A percentile compares a stretch with the other conserved stretches of the same genome.
Evolutionary conservation across 2,888 invertebrate genomes (phyloP).

Genomic region (Melieria omissa): DNA sequence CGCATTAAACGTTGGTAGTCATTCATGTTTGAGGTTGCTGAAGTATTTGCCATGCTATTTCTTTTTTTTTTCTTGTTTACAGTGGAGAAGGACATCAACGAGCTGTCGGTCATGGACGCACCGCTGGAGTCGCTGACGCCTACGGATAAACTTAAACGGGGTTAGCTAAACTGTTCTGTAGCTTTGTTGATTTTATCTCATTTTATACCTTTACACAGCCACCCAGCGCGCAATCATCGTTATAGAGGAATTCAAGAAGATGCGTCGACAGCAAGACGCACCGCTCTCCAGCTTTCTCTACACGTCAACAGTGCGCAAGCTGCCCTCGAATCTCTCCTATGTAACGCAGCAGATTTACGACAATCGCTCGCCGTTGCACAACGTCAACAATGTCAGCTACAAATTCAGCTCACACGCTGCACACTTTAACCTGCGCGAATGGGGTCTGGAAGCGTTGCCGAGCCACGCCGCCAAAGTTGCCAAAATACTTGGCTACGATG

Average conservation of each 20-base stretch:
- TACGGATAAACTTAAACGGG: slow-evolving; percentile 38
- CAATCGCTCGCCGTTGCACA: slow-evolving; percentile 48
- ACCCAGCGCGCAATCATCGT: slow-evolving; percentile 32
- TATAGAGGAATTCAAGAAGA: slow-evolving; percentile 27
- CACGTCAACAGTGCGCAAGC: slow-evolving; percentile 44
- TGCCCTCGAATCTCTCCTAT: slow-evolving; percentile 43
- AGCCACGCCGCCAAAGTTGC: slow-evolving; percentile 38
- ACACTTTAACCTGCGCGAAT: slow-evolving; percentile 44
- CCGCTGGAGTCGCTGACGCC: slow-evolving; percentile 23
- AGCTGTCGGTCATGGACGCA: background rate
- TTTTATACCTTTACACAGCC: slow-evolving; percentile 22
- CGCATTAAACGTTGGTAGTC: slow-evolving; percentile 27
- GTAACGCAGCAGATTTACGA: slow-evolving; percentile 45
- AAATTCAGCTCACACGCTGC: slow-evolving; percentile 45
- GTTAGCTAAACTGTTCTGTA: slow-evolving; percentile 13
- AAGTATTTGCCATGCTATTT: background rate
- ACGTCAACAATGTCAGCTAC: slow-evolving; percentile 46
- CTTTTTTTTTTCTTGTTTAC: background rate
- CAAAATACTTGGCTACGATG: slow-evolving; percentile 42
- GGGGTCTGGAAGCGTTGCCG: slow-evolving; percentile 44
- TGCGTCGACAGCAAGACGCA: background rate
- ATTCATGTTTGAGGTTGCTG: background rate
- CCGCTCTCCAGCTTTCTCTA: slow-evolving; percentile 32
- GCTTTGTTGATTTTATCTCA: no score
- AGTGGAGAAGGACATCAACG: slow-evolving; percentile 17